Evolutionary conservation across 2,113 vertebrate species (phyloP).

Genomic region (Carollia perspicillata): DNA sequence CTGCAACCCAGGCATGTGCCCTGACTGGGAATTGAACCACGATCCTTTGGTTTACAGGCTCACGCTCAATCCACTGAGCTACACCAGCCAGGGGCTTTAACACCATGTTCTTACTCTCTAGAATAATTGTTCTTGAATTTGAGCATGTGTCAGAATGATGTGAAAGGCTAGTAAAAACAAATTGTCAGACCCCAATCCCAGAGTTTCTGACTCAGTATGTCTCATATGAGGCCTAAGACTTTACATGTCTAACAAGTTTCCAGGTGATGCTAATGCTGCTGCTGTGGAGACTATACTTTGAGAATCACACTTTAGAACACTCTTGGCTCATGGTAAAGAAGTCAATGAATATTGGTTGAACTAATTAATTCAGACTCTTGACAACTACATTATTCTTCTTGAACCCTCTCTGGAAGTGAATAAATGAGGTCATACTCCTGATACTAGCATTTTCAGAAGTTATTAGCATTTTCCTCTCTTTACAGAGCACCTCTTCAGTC

Average conservation of each 20-base stretch:
- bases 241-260: slow-evolving; percentile 27
- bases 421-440: neutral
- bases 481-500: neutral
- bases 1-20: too few relatives aligned
- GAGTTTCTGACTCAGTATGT: slow-evolving; percentile 1
- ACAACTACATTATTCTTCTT: neutral
- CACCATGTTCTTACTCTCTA: neutral
- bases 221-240: neutral
- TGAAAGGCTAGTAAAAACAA: neutral
- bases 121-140: neutral
- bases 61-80: too few relatives aligned
- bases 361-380: neutral
- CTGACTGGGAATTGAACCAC: too few relatives aligned
- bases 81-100: too few relatives aligned
- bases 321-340: neutral
- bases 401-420: neutral
- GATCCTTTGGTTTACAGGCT: too few relatives aligned
- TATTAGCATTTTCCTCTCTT: neutral
- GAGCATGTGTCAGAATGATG: neutral
- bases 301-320: neutral
- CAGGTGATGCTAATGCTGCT: neutral
- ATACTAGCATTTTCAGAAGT: neutral
- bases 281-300: neutral
- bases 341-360: neutral
- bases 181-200: neutral